Evolutionary conservation across 2,888 invertebrate species (phyloP).

Genomic region (Zele albiditarsus): DNA sequence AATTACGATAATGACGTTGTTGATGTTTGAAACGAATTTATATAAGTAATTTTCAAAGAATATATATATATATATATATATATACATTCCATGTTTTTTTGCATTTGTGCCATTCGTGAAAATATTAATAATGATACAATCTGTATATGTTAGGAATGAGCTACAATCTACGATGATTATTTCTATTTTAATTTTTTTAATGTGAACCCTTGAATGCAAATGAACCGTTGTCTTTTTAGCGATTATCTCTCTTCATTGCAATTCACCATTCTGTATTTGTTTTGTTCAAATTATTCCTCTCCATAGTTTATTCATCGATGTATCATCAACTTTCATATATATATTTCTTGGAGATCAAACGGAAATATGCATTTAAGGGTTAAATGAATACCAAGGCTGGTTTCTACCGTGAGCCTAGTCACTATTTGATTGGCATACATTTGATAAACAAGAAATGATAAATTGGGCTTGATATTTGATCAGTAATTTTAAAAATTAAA

Average conservation of each 20-base stretch:
- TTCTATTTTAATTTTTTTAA: neutral
- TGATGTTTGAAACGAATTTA: slow-evolving; percentile 63
- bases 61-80: slow-evolving; percentile 13
- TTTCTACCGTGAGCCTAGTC: neutral
- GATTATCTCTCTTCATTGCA: neutral
- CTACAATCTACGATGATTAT: neutral
- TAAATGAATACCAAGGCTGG: neutral
- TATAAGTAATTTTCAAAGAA: slow-evolving; percentile 15
- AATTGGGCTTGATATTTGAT: neutral
- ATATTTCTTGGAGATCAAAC: neutral
- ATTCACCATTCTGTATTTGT: neutral
- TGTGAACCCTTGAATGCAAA: neutral
- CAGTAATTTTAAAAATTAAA: neutral
- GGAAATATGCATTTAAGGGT: neutral
- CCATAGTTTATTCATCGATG: neutral
- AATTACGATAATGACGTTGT: slow-evolving; percentile 71
- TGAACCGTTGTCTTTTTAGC: neutral
- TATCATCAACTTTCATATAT: neutral
- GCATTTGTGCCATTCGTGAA: slow-evolving; percentile 19
- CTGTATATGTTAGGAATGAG: neutral
- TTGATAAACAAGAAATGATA: neutral
- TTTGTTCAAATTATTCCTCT: neutral
- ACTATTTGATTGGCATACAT: neutral
- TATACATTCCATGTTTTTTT: slow-evolving; percentile 31
- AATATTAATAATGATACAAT: neutral